Evolutionary conservation across 2,113 vertebrate species (phyloP).

Genomic region (Athene noctua): DNA sequence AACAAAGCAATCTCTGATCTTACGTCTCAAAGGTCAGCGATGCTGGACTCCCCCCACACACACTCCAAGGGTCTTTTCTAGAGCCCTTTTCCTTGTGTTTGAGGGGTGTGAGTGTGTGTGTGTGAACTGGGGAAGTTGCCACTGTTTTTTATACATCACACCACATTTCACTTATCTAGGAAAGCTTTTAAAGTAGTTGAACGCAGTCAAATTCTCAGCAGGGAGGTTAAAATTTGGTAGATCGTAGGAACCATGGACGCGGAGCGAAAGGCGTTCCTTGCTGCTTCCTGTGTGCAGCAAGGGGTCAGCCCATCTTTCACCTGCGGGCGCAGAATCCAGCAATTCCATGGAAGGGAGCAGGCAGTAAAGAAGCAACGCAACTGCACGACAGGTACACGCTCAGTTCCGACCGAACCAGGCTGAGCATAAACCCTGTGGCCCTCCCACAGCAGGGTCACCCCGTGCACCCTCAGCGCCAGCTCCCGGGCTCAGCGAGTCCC

Average conservation of each 20-base stretch:
- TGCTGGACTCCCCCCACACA: neutral
- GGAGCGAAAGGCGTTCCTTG: neutral
- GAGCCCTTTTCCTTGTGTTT: neutral
- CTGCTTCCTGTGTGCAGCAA: neutral
- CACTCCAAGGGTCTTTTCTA: neutral
- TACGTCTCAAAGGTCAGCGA: neutral
- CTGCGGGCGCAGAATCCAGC: neutral
- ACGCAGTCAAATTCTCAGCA: neutral
- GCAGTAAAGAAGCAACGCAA: neutral
- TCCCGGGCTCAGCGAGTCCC: neutral
- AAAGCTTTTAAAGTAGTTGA: neutral
- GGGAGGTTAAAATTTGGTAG: neutral
- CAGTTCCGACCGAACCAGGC: neutral
- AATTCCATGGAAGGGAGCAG: neutral
- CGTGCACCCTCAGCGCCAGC: neutral
- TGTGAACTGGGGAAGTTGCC: neutral
- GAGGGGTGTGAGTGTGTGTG: too few species aligned
- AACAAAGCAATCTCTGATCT: neutral
- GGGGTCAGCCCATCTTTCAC: neutral
- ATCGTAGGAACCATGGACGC: neutral
- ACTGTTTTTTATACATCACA: neutral
- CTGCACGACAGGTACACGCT: too few species aligned
- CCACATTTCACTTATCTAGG: neutral
- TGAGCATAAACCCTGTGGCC: neutral
- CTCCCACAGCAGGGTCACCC: neutral